Base-by-base conservation (phyloP, 1,140 invertebrate species). In the Phymorhynchus buccinoides region DNA sequence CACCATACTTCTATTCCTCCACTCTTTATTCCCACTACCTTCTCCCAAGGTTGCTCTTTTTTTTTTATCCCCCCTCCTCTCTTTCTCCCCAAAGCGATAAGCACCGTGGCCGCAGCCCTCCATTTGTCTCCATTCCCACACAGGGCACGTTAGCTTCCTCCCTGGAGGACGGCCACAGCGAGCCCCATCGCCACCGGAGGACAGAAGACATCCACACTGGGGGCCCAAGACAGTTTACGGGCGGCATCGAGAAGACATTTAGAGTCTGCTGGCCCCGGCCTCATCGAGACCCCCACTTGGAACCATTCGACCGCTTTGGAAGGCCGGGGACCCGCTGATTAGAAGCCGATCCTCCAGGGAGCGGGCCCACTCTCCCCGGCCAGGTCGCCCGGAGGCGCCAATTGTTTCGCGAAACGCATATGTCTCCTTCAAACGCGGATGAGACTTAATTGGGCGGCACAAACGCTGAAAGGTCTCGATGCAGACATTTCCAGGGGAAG, bases 401-500 rank as follows among this genome's bases (percentile, higher is more conserved):
- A 83, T 83, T 83, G 81, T 83, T 83, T 71, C 81, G 37, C 41
- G 37, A 83, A 83, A 83, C 81, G 81, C 81, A 83, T 83, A 83
- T 83, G 81, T 83, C 81, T 83, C 81, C 81, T 83, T 83, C 81
- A 83, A 83, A 83, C 62, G 81, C 81, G 66, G 81, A 73, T 83
- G 81, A 83, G 81, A 66, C 62, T 42, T 83, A 83, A 83, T 83
- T 83, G 81, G 81, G 39, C 66, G 81, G 81, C 81, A 71, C 81
- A 62, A 83, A 75, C 73, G 73, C 73, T 75, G 73, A 75, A 75
- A 37, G 73, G 32, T 75, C 32, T 75, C 73, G 37, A 75, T 75
- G 73, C 73, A 75, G 73, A 75, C 73, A 75, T 73, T 73, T 30
- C 14, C 39, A 27, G 16, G 37, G 35, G 18, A 41, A 73, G 18